Evolutionary conservation across 2,888 invertebrate species (phyloP).

Genomic region (Harpalus rufipes): DNA sequence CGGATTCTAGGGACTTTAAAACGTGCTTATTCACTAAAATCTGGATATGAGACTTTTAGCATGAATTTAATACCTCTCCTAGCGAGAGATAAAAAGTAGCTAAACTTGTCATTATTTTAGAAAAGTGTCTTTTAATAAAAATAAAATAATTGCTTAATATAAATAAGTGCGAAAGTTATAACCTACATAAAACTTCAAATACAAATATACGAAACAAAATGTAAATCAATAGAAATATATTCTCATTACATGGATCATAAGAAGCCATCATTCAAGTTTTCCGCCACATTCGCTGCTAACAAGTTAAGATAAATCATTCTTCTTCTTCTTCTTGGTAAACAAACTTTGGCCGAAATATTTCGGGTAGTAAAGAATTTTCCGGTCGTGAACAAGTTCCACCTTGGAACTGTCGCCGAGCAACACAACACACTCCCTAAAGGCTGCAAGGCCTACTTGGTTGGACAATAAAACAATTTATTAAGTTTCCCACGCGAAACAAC

Average conservation of each 20-base stretch:
- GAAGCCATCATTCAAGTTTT: background rate
- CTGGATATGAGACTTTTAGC: too few species aligned
- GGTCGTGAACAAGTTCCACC: background rate
- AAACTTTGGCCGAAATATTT: background rate
- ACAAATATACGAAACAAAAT: background rate
- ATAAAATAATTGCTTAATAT: too few species aligned
- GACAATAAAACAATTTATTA: constrained; percentile 7
- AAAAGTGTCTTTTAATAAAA: too few species aligned
- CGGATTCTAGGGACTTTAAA: too few species aligned
- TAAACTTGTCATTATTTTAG: too few species aligned
- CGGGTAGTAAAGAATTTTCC: background rate
- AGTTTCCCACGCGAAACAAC: background rate
- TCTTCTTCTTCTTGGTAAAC: background rate
- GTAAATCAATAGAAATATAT: constrained; percentile 1
- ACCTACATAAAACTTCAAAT: background rate
- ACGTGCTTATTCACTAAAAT: too few species aligned
- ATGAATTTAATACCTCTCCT: too few species aligned
- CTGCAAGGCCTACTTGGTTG: background rate
- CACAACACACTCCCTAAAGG: background rate
- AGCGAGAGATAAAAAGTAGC: too few species aligned
- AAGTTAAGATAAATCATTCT: background rate
- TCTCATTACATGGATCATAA: background rate
- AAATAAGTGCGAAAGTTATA: background rate
- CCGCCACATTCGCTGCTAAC: background rate
- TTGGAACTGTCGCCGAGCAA: background rate